Conservation (phyloP, 2,113 vertebrate species). For the Urocolius indicus region DNA sequence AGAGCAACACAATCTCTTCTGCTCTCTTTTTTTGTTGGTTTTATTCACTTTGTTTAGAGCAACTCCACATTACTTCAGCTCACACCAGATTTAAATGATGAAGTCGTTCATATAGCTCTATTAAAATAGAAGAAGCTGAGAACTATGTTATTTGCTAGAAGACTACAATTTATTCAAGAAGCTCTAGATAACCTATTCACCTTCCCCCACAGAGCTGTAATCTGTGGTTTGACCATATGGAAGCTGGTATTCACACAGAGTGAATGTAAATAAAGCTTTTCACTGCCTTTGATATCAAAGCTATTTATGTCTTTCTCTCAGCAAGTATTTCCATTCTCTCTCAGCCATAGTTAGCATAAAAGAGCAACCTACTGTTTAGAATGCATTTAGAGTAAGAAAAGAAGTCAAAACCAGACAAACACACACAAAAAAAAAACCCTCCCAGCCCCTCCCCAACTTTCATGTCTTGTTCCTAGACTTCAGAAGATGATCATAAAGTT, state of each 20-base stretch:
- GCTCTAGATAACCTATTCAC: slow-evolving; percentile 63
- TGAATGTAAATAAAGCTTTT: slow-evolving; percentile 77
- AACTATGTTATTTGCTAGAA: slow-evolving; percentile 31
- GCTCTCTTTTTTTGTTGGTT: background rate
- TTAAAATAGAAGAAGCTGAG: slow-evolving; percentile 54
- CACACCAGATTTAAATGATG: background rate
- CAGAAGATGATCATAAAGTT: background rate
- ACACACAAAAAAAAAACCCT: background rate
- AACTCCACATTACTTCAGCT: background rate
- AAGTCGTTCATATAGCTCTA: background rate
- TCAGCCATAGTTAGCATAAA: slow-evolving; percentile 73
- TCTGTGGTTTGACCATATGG: slow-evolving; percentile 62
- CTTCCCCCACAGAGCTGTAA: slow-evolving; percentile 55
- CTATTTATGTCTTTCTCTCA: slow-evolving; percentile 74
- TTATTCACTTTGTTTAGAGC: background rate
- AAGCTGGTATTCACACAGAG: slow-evolving; percentile 59
- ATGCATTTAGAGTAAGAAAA: slow-evolving; percentile 15
- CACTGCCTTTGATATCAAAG: slow-evolving; percentile 57
- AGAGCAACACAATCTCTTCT: background rate
- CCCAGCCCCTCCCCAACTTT: background rate
- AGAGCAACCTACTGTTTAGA: slow-evolving; percentile 69
- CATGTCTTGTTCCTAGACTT: background rate
- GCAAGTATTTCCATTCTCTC: slow-evolving; percentile 73
- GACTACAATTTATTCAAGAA: slow-evolving; percentile 59
- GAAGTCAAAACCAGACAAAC: background rate